Base-by-base conservation (phyloP, 37 sponge, comb jelly and placozoan genomes). In the Axinella damicornis region DNA sequence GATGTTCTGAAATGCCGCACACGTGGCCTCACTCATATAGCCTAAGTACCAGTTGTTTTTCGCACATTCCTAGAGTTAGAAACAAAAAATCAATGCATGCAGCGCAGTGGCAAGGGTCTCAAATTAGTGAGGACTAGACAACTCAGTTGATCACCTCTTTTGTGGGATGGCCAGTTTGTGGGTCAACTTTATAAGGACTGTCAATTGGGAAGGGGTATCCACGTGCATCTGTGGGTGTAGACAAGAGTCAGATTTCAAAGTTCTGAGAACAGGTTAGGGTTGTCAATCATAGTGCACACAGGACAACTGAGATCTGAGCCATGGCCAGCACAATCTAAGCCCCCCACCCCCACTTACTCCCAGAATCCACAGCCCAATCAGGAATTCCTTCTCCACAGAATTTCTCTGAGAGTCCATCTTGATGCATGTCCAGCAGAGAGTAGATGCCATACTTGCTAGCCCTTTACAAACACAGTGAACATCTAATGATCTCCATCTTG, bases 301-400 rank as follows among this genome's bases (percentile, higher is more conserved):
- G n/a, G n/a, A n/a, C n/a, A n/a, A n/a, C n/a, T n/a, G n/a, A n/a
- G n/a, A n/a, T n/a, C n/a, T n/a, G n/a, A n/a, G n/a, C n/a, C n/a
- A n/a, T n/a, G n/a, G n/a, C n/a, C n/a, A n/a, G n/a, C n/a, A n/a
- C n/a, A n/a, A n/a, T n/a, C n/a, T n/a, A n/a, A n/a, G 6, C 46
- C 46, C 9, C 46, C 46, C 46, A 46, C 46, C 46, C 46, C 46
- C 46, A 16, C 90, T 76, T 58, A 93, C 94, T 61, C 53, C 90
- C 95, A 2, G 87, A 74, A 30, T 91, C 76, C 37, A 93, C 89
- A 31, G 92, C 90, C 97, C 97, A 96, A 82, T 86, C 92, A 25
- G 97, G 97, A 6, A 88, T 69, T 38, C 97, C 97, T 63, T 96
- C 94, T 24, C 94, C 94, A 85, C 97, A 93, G 74, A 94, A 87